Evolutionary conservation across 2,113 vertebrate species (phyloP).

Genomic region (Athene cunicularia): DNA sequence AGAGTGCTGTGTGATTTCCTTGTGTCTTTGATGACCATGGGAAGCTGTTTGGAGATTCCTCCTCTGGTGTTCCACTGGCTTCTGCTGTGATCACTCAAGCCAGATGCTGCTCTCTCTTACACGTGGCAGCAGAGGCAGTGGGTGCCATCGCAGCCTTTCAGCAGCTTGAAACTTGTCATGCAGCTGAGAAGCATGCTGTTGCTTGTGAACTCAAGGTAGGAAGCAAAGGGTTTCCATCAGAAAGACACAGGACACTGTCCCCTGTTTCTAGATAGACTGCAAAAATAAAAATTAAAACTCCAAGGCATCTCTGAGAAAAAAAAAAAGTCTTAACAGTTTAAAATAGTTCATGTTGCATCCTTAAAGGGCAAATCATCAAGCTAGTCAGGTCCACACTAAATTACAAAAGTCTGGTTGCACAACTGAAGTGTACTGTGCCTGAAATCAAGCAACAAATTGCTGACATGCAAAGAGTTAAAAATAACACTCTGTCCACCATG

Average conservation of each 20-base stretch:
- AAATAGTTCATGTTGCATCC: not conserved
- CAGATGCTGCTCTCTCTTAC: not conserved
- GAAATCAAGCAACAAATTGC: not conserved
- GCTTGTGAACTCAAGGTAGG: not conserved
- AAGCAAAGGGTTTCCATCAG: not conserved
- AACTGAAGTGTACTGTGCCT: not conserved
- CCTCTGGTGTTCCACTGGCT: fast-evolving
- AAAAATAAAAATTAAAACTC: not conserved
- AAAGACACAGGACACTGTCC: not conserved
- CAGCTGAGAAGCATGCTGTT: not conserved
- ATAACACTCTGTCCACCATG: not conserved
- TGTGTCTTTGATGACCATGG: fast-evolving
- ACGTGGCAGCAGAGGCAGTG: not conserved
- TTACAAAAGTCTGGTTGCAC: not conserved
- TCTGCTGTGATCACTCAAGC: not conserved
- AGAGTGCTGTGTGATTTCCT: fast-evolving
- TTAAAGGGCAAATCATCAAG: not conserved
- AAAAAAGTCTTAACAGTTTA: not conserved
- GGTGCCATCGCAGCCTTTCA: not conserved
- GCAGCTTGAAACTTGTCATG: not conserved
- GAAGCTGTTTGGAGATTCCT: not conserved
- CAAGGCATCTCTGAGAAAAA: not conserved
- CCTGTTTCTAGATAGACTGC: not conserved
- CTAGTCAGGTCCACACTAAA: not conserved
- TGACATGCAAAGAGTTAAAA: not conserved